phyloP scores from a whole-genome alignment of 2,797 vertebrate genomes.

The Rhynchonycteris naso region DNA sequence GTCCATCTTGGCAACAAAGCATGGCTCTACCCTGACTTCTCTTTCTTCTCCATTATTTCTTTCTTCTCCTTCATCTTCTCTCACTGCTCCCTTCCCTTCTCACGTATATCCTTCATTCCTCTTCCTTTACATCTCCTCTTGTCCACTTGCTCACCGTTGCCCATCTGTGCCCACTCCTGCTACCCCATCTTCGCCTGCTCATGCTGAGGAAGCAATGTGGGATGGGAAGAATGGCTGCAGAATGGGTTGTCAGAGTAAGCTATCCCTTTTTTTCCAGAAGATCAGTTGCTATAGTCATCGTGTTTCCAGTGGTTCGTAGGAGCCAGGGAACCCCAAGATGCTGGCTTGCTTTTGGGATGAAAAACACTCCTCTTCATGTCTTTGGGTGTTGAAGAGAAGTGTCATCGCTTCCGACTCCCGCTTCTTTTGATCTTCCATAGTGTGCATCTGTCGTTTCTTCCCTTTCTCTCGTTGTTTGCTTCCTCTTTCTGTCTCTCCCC shows the following conservation, averaged over 20 bases:
- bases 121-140: conserved; percentile 32
- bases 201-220: conserved; percentile 48
- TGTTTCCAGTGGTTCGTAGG: conserved; percentile 53
- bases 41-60: neutral
- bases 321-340: conserved; percentile 3
- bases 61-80: neutral
- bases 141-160: neutral
- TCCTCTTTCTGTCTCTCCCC: conserved; percentile 53
- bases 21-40: neutral
- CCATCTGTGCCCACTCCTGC: neutral
- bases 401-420: neutral
- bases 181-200: conserved; percentile 15
- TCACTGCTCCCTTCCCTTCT: neutral
- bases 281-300: conserved; percentile 52
- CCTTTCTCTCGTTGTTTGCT: conserved; percentile 28
- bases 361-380: conserved; percentile 32
- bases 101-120: neutral
- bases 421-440: conserved; percentile 20
- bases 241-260: conserved; percentile 47
- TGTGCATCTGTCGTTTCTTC: conserved; percentile 31
- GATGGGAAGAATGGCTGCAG: conserved; percentile 56
- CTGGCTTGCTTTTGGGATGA: conserved; percentile 35
- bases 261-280: conserved; percentile 60
- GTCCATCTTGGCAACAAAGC: conserved; percentile 57
- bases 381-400: conserved; percentile 12